Percentiles rank a stretch among this genome's conserved stretches.
phyloP scores from a whole-genome alignment of 2,113 vertebrate species.

The Erpornis zantholeuca region DNA sequence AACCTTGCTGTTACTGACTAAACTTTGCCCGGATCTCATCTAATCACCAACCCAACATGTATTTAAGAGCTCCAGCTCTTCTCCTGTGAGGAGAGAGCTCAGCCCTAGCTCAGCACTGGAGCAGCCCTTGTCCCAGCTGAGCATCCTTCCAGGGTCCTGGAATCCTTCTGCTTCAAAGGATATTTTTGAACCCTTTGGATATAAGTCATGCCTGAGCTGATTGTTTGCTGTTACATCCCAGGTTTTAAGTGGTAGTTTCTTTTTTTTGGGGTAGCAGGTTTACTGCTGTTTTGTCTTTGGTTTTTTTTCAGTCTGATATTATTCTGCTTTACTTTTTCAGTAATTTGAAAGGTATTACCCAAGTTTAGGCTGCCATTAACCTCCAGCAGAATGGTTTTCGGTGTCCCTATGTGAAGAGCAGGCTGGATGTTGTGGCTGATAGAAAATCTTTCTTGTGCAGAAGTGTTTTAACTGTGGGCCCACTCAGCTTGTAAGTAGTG shows the following conservation, averaged over 20 bases:
- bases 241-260: not conserved
- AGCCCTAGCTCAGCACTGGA: no score
- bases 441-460: not conserved
- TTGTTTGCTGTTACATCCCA: not conserved
- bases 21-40: not conserved
- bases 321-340: not conserved
- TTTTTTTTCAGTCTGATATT: not conserved
- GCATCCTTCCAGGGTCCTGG: not conserved
- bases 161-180: not conserved
- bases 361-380: not conserved
- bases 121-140: not conserved
- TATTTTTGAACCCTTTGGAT: not conserved
- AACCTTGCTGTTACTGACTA: not conserved
- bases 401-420: not conserved
- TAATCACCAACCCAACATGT: not conserved
- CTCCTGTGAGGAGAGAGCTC: not conserved
- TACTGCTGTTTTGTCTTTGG: rapidly evolving
- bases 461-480: not conserved
- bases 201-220: rapidly evolving
- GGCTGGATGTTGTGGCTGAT: not conserved
- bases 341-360: not conserved
- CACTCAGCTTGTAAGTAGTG: not conserved
- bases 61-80: not conserved
- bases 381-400: not conserved
- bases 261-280: not conserved